Conservation (phyloP, 2,797 vertebrate genomes). For the Harpagifer antarcticus region DNA sequence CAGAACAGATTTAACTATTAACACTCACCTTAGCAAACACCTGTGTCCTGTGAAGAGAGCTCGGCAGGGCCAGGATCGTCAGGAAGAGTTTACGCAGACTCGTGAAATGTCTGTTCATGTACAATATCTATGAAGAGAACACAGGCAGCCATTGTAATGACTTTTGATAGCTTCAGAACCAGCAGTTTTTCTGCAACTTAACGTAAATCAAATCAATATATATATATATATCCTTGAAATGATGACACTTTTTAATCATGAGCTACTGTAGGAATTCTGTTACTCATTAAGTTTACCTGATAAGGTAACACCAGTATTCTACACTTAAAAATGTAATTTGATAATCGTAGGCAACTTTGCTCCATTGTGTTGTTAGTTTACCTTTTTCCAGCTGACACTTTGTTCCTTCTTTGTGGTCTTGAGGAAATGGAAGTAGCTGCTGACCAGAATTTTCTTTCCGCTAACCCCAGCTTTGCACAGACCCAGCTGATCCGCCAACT, state of each 20-base stretch:
- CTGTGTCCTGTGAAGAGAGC: conserved; percentile 52
- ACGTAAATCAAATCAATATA: background rate
- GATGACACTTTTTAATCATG: background rate
- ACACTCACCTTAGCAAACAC: conserved; percentile 78
- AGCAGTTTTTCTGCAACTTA: background rate
- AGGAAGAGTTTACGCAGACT: conserved; percentile 69
- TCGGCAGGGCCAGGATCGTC: conserved; percentile 76
- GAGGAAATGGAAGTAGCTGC: conserved; percentile 57
- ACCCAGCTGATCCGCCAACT: conserved; percentile 64
- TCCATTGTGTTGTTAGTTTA: conserved; percentile 3
- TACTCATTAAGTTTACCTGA: background rate
- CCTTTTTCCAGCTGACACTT: conserved; percentile 45
- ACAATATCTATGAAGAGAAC: conserved; percentile 42
- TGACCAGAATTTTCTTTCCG: conserved; percentile 31
- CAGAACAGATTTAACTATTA: background rate
- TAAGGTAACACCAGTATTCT: background rate
- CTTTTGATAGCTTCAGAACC: background rate
- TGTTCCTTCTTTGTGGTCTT: background rate
- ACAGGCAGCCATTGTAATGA: background rate
- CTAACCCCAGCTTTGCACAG: conserved; percentile 28
- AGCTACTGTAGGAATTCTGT: background rate
- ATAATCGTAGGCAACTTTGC: background rate
- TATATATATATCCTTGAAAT: background rate
- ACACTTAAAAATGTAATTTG: background rate
- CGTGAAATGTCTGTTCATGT: conserved; percentile 12